Percentiles rank a stretch among this genome's conserved stretches.
These are phyloP conservation scores for Mustela nigripes DNA, from an alignment of 2,113 vertebrate genomes.

Conservation along the genomic window DNA sequence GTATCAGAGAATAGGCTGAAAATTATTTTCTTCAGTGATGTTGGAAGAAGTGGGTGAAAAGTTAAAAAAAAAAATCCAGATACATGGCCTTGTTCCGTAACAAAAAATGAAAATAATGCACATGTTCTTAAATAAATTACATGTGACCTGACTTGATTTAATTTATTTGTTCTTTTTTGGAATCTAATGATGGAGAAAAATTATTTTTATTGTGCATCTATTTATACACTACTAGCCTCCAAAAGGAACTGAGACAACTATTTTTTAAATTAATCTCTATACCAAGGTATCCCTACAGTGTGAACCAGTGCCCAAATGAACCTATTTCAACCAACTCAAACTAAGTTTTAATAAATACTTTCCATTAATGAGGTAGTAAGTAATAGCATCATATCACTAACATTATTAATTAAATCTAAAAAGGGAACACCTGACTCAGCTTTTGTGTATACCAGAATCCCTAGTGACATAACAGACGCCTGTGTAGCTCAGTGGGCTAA, in stretches of 20 bases:
- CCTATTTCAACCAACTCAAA: not conserved
- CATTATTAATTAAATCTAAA: not conserved
- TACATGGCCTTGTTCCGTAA: not conserved
- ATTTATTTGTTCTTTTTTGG: not conserved
- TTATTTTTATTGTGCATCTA: not conserved
- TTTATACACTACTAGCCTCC: not conserved
- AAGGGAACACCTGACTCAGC: not conserved
- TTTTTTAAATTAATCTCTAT: not conserved
- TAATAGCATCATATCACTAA: not conserved
- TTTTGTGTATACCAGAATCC: not conserved
- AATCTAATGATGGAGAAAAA: not conserved
- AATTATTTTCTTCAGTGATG: not conserved
- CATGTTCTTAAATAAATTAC: not conserved
- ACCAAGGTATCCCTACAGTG: not conserved
- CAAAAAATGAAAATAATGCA: not conserved
- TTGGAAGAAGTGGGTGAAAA: not conserved
- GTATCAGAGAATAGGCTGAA: not conserved
- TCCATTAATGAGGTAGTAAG: not conserved
- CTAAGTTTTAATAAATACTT: not conserved
- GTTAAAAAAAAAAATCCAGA: not conserved
- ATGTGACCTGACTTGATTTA: not conserved
- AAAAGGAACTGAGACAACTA: not conserved
- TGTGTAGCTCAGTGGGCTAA: too few species aligned
- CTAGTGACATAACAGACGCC: not conserved
- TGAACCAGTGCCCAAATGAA: constrained; percentile 14